Conservation (phyloP, 2,888 invertebrate species). For the Phytoseiulus persimilis region DNA sequence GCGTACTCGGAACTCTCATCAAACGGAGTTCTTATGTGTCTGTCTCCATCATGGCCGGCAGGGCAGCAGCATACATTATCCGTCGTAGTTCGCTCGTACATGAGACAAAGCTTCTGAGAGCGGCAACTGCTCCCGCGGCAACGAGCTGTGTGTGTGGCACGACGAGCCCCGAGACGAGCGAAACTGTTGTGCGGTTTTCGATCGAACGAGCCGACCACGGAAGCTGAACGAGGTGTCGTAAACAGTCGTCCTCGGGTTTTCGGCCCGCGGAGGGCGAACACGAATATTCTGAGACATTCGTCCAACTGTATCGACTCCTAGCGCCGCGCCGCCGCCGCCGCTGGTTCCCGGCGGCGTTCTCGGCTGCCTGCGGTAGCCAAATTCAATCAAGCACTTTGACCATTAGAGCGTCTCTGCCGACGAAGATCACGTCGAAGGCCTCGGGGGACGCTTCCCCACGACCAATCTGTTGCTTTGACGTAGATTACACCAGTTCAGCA, state of each 20-base stretch:
- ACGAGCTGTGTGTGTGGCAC: no score
- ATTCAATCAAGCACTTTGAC: neutral
- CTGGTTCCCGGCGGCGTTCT: no score
- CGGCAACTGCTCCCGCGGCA: no score
- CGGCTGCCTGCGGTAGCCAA: neutral
- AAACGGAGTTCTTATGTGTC: neutral
- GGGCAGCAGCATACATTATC: neutral
- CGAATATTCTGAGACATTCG: neutral
- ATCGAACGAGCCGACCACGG: no score
- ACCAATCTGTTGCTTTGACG: neutral
- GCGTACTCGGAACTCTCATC: neutral
- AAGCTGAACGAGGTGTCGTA: no score
- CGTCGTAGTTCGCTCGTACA: neutral
- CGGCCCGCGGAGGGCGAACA: no score
- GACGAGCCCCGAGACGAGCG: no score
- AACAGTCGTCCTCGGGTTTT: no score
- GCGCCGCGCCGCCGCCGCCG: neutral
- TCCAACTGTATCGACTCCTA: neutral
- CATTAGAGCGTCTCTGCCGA: neutral
- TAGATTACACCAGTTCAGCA: neutral
- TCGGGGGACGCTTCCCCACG: neutral
- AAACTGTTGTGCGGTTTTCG: no score
- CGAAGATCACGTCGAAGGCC: neutral
- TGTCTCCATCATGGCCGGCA: neutral
- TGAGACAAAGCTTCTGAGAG: neutral